phyloP scores from a whole-genome alignment of 2,888 invertebrate genomes.

The Nomada fabriciana region DNA sequence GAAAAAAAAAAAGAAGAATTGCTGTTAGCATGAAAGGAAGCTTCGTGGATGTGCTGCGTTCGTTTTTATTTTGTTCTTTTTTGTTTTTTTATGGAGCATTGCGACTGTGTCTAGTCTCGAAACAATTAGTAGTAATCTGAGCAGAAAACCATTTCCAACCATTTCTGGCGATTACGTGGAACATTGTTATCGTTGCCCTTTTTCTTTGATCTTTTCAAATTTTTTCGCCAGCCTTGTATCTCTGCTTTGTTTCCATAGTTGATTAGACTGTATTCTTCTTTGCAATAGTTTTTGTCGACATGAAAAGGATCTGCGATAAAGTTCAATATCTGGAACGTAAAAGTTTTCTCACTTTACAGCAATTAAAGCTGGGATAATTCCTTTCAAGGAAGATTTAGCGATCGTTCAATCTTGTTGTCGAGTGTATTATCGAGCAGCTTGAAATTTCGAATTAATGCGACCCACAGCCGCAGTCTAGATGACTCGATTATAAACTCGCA shows the following conservation, averaged over 20 bases:
- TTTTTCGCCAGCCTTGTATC: not conserved
- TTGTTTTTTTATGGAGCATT: not conserved
- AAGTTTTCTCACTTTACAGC: no score
- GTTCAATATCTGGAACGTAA: no score
- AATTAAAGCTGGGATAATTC: not conserved
- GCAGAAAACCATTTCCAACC: constrained; percentile 7
- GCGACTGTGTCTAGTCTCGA: not conserved
- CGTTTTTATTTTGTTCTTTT: not conserved
- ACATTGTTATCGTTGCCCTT: not conserved
- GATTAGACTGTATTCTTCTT: not conserved
- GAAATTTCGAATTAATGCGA: constrained; percentile 42
- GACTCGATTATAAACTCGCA: constrained; percentile 53
- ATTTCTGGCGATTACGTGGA: constrained; percentile 1
- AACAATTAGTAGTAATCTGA: constrained; percentile 35
- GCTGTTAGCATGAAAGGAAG: constrained; percentile 6
- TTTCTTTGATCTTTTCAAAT: not conserved
- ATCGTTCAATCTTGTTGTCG: not conserved
- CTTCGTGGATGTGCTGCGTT: not conserved
- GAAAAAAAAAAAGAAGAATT: not conserved
- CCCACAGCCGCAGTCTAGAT: constrained; percentile 12
- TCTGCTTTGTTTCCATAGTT: not conserved
- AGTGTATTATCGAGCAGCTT: not conserved
- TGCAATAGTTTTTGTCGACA: no score
- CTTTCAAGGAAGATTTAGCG: not conserved
- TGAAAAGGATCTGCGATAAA: no score